Evolutionary conservation across 2,888 invertebrate genomes (phyloP), one percentile per base, ranked within the genome.

Genomic region (Pristionchus maxplancki): DNA sequence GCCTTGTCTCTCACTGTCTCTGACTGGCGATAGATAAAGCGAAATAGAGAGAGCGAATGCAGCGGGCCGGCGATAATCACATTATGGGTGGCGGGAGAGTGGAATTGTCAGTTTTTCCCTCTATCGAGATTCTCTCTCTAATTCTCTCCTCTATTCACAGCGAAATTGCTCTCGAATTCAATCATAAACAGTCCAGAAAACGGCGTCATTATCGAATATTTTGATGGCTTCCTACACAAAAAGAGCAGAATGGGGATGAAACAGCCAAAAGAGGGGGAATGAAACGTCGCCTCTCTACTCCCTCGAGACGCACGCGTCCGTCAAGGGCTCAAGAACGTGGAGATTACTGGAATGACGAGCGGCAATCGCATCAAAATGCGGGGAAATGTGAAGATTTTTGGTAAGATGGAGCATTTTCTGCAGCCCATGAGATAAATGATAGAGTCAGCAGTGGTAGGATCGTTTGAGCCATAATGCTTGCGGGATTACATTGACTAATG

Each of bases 51-150:
- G 4, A 58, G 58, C 20, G 71, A 71, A 71, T 37, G 37, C 71
- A 37, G 37, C 37, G 13, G 71, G 8, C 71, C 37, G 37, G 44
- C 40, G 78, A 78, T 78, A 78, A 78, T 78, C 78, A 78, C 78
- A 78, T 78, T 78, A 78, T 78, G 78, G 78, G 78, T 28, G 78
- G 78, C 24, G 34, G 44, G 44, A 78, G 78, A 48, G 11, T 24
- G n/a, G 78, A 78, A 78, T 78, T 78, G 78, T 78, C 78, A 78
- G 44, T 78, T 78, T 78, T 78, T 48, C 44, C 44, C 44, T 48
- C 44, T 13, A 78, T 31, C 34, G 67, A 67, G 31, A 58, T 78
- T 28, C 28, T 5, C 24, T 44, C 67, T 78, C 44, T 78, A 40
- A 28, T 28, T 24, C 78, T 48, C 78, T n/a, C n/a, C n/a, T n/a